Evolutionary conservation across 2,888 invertebrate genomes (phyloP), one percentile per base, ranked within the genome.

Genomic region (Trisateles emortualis): DNA sequence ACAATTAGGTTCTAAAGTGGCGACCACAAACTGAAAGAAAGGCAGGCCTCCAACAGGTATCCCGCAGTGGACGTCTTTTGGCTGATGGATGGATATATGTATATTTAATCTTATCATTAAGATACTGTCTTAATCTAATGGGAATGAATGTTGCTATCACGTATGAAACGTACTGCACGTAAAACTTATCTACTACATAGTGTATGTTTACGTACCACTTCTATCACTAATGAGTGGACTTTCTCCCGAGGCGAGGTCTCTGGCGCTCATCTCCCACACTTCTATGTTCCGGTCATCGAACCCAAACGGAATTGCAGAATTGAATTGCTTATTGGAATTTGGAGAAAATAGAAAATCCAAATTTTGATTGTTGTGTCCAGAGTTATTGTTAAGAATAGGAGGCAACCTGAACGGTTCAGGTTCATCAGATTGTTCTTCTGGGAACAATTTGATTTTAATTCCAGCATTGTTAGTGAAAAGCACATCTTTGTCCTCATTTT

Each of bases 181-280:
- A n/a, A n/a, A n/a, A n/a, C n/a, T n/a, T n/a, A n/a, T n/a, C n/a
- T n/a, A n/a, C n/a, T n/a, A n/a, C n/a, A n/a, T n/a, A n/a, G n/a
- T n/a, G n/a, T n/a, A n/a, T n/a, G 2, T 38, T 22, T 30, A 64
- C 77, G 78, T 76, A 90, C 90, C 84, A 59, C 57, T 77, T 59
- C 65, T 78, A 32, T 73, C 76, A 58, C 63, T 82, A 29, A 86
- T 81, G 16, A 68, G 66, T 13, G 76, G 63, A 61, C 84, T 83
- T 74, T 91, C 91, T 1, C 91, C 90, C 4, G 88, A 79, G 4
- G 86, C 90, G 6, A 89, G 63, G 1, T 84, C 74, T 43, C 83
- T 81, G 0, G 70, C 61, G 10, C 65, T 69, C 0, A 83, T 67
- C 40, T 87, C 84, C 86, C 87, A 88, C n/a, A 16, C 33, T 29